Percentiles rank a stretch among this genome's conserved stretches.
Evolutionary conservation across 2,797 vertebrate genomes (phyloP).

Genomic region (Silurus lanzhouensis): DNA sequence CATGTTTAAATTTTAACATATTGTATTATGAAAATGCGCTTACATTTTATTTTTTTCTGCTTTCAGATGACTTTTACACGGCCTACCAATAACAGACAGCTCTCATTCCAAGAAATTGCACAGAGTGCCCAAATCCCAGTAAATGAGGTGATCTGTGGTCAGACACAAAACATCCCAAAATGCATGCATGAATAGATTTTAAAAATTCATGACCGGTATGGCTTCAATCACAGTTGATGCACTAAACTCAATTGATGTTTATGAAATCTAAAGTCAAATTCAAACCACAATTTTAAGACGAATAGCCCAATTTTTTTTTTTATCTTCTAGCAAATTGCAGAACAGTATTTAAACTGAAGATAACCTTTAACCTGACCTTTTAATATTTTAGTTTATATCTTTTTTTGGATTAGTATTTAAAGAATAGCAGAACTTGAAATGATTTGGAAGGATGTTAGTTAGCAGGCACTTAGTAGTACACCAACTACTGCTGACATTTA

Average conservation of each 20-base stretch:
- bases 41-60: background rate
- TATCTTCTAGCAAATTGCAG: background rate
- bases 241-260: background rate
- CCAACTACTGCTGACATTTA: slow-evolving; percentile 7
- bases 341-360: background rate
- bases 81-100: slow-evolving; percentile 92
- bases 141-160: slow-evolving; percentile 81
- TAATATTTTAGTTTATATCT: no score
- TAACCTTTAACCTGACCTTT: no score
- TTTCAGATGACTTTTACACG: slow-evolving; percentile 97
- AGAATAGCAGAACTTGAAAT: background rate
- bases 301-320: background rate
- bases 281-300: background rate
- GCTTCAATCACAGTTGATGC: background rate
- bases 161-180: background rate
- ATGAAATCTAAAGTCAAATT: background rate
- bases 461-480: background rate
- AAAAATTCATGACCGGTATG: background rate
- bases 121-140: slow-evolving; percentile 89
- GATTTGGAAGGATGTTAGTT: background rate
- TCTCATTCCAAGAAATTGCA: slow-evolving; percentile 93
- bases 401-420: background rate
- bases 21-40: background rate
- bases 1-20: background rate
- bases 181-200: background rate